A percentile compares a stretch with the other conserved stretches of the same genome.
Conservation (phyloP, 64 coral and sea anemone genomes). For the Actinia equina region DNA sequence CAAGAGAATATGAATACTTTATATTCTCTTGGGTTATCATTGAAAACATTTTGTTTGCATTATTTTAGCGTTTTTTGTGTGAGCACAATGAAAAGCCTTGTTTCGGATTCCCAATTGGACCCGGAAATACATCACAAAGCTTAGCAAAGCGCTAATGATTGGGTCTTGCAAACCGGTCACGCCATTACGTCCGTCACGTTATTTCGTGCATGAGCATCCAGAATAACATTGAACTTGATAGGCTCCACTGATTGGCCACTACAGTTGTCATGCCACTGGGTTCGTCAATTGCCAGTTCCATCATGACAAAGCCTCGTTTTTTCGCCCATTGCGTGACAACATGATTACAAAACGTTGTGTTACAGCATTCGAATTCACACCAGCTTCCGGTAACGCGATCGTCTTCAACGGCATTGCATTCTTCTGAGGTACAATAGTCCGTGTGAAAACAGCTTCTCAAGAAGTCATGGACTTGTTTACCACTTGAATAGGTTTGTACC, state of each 20-base stretch:
- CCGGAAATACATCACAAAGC: too few species aligned
- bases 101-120: too few species aligned
- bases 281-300: neutral
- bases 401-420: neutral
- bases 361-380: neutral
- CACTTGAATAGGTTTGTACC: neutral
- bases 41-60: too few species aligned
- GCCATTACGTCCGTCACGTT: neutral
- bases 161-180: neutral
- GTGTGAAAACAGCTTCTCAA: neutral
- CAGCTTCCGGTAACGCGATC: neutral
- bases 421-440: neutral
- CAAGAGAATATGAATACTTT: too few species aligned
- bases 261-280: neutral
- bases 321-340: neutral
- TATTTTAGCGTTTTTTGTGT: too few species aligned
- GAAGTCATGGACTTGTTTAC: neutral
- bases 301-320: neutral
- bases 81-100: too few species aligned
- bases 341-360: constrained; percentile 5
- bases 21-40: too few species aligned
- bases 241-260: neutral
- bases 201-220: neutral
- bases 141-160: too few species aligned
- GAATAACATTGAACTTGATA: neutral